phyloP scores from a whole-genome alignment of 1,140 invertebrate genomes.

The Drosophila insularis region DNA sequence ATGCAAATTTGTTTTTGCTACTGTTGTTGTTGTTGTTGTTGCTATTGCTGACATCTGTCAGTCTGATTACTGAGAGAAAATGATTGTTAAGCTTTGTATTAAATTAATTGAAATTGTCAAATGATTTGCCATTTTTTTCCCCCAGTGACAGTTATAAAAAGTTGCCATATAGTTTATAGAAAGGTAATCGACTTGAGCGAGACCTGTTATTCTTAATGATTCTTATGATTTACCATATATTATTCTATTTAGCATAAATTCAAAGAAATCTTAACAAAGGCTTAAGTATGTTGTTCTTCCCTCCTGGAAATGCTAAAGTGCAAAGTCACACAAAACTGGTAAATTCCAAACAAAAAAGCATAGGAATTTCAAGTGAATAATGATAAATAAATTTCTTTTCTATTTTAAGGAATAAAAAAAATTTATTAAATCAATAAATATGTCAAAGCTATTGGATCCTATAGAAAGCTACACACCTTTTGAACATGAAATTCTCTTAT shows the following conservation, averaged over 20 bases:
- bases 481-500: no score
- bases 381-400: not conserved
- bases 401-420: no score
- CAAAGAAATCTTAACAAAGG: not conserved
- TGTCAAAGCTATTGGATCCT: no score
- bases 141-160: constrained; percentile 4
- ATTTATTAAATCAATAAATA: no score
- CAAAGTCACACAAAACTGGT: not conserved
- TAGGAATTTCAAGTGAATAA: not conserved
- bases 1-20: constrained; percentile 65
- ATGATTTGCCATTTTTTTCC: not conserved
- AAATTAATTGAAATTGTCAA: constrained; percentile 16
- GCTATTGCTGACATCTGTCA: constrained; percentile 13
- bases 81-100: constrained; percentile 4
- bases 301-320: constrained; percentile 1
- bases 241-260: constrained; percentile 2
- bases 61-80: constrained; percentile 47
- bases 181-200: not conserved
- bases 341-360: not conserved
- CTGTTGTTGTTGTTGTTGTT: constrained; percentile 33
- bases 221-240: not conserved
- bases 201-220: not conserved
- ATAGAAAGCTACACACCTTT: no score
- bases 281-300: not conserved
- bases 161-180: constrained; percentile 1